Evolutionary conservation across 2,797 vertebrate genomes (phyloP).

Genomic region (Peromyscus melanophrys): DNA sequence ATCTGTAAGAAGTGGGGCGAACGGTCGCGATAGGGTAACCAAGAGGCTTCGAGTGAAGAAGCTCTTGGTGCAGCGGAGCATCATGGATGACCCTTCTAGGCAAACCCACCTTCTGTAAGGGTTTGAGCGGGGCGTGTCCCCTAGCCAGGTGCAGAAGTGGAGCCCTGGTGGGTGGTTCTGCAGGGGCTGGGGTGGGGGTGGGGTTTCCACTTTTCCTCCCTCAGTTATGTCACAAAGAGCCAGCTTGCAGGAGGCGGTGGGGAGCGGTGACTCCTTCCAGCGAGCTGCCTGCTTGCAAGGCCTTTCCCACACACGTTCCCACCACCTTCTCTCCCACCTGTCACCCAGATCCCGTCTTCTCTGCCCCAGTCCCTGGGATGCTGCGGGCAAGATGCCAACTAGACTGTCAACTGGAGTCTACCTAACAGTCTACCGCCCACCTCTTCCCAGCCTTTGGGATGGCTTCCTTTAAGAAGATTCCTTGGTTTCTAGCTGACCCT

Average conservation of each 20-base stretch:
- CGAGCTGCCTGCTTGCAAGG: conserved; percentile 14
- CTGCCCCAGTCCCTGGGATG: neutral
- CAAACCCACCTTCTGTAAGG: neutral
- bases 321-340: conserved; percentile 51
- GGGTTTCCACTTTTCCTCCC: conserved; percentile 75
- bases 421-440: neutral
- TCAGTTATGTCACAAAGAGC: conserved; percentile 67
- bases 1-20: conserved; percentile 14
- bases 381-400: neutral
- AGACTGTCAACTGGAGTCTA: neutral
- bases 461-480: conserved; percentile 21
- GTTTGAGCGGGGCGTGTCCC: conserved; percentile 69
- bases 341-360: neutral
- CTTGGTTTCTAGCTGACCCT: neutral
- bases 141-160: conserved; percentile 45
- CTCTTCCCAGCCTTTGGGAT: conserved; percentile 19
- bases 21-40: neutral
- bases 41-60: neutral
- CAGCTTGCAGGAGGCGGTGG: conserved; percentile 73
- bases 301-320: conserved; percentile 51
- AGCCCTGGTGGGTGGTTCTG: conserved; percentile 73
- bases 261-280: conserved; percentile 61
- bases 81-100: neutral
- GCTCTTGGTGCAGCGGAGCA: neutral
- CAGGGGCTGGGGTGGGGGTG: conserved; percentile 16